Percentiles rank a stretch among this genome's conserved stretches.
Evolutionary conservation across 2,113 vertebrate genomes (phyloP).

Genomic region (Murina feae): DNA sequence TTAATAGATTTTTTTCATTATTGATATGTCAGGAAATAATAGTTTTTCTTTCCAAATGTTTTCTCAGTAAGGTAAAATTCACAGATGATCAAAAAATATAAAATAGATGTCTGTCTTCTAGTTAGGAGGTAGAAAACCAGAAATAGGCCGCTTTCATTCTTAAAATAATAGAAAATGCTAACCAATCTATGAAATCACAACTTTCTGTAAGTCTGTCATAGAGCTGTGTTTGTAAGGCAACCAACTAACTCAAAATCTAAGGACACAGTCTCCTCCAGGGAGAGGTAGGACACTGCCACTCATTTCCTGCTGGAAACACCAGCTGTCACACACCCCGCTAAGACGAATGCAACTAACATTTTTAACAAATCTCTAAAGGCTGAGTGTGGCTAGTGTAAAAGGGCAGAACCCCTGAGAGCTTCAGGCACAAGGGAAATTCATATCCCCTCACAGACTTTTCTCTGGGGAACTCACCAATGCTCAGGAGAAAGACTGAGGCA

Average conservation of each 20-base stretch:
- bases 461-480: no score
- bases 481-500: neutral
- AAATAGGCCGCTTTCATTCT: neutral
- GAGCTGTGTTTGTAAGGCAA: neutral
- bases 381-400: neutral
- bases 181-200: neutral
- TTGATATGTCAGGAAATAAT: slow-evolving; percentile 16
- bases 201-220: neutral
- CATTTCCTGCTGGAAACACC: neutral
- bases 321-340: neutral
- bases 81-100: neutral
- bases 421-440: neutral
- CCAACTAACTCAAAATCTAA: neutral
- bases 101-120: neutral
- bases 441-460: neutral
- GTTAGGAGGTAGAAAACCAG: neutral
- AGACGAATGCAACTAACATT: neutral
- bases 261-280: neutral
- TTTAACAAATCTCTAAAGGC: neutral
- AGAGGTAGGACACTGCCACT: neutral
- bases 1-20: neutral
- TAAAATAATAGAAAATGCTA: neutral
- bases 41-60: neutral
- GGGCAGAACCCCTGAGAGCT: neutral
- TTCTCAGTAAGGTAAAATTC: neutral